Evolutionary conservation across 2,888 invertebrate species (phyloP).

Genomic region (Polyploca ridens): DNA sequence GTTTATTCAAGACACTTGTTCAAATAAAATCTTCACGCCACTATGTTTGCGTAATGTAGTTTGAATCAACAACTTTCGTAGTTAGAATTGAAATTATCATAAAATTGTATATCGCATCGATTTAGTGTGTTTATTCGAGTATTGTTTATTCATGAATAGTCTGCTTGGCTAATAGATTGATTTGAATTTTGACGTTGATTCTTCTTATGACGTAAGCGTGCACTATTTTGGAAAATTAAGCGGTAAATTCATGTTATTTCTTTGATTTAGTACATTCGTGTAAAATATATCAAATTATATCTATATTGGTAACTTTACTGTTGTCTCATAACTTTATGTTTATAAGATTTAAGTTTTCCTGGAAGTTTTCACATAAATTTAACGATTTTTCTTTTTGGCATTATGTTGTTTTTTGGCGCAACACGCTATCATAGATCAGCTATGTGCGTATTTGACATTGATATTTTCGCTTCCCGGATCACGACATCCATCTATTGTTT

Average conservation of each 20-base stretch:
- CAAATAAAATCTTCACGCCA: conserved; percentile 23
- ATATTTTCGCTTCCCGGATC: not conserved
- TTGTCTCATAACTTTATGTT: too few species aligned
- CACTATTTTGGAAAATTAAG: not conserved
- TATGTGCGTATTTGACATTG: conserved; percentile 2
- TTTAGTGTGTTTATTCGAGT: not conserved
- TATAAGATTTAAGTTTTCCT: too few species aligned
- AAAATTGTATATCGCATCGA: not conserved
- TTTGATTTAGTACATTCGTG: too few species aligned
- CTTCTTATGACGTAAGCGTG: not conserved
- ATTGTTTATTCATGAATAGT: not conserved
- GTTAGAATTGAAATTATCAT: conserved; percentile 6
- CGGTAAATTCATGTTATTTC: not conserved
- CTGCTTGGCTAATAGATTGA: not conserved
- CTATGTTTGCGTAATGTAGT: conserved; percentile 18
- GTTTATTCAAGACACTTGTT: conserved; percentile 11
- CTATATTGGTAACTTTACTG: not conserved
- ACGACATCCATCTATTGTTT: not conserved
- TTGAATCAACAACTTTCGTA: conserved; percentile 10
- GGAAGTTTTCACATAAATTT: not conserved
- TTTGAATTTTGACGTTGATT: too few species aligned
- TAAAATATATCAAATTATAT: not conserved
- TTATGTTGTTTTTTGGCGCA: not conserved
- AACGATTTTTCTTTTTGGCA: not conserved
- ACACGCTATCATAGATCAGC: not conserved